Conservation (phyloP, 2,888 invertebrate genomes). For the Tipula helvola region DNA sequence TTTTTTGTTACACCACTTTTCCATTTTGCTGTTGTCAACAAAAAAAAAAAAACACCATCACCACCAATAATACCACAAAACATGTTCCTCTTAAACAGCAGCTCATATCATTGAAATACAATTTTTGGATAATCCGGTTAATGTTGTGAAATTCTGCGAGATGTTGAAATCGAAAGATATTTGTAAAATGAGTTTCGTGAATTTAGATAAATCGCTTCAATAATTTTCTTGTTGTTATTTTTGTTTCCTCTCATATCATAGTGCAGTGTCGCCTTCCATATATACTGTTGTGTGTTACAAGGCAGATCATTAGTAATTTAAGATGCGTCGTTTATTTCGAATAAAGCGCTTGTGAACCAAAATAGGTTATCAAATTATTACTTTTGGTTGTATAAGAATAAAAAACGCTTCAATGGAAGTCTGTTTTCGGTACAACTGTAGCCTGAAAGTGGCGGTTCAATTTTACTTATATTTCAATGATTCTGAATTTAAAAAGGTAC, state of each 20-base stretch:
- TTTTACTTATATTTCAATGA: too few species aligned
- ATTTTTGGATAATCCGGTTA: not conserved
- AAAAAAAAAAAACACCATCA: not conserved
- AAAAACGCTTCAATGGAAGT: too few species aligned
- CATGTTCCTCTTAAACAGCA: not conserved
- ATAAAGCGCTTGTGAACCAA: not conserved
- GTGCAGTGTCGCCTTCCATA: not conserved
- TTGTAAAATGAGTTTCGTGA: not conserved
- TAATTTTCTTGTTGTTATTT: not conserved
- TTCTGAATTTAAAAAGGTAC: too few species aligned
- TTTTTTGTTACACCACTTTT: not conserved
- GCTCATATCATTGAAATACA: not conserved
- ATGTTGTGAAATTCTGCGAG: not conserved
- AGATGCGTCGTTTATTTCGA: too few species aligned
- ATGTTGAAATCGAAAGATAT: not conserved
- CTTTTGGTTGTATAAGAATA: not conserved
- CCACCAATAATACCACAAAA: not conserved
- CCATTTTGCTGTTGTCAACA: not conserved
- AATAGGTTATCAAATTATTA: too few species aligned
- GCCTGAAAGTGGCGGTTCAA: too few species aligned
- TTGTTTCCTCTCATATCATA: not conserved
- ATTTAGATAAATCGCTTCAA: not conserved
- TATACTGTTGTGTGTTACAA: not conserved
- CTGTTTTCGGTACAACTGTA: too few species aligned
- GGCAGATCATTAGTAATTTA: too few species aligned